Conservation (phyloP, 2,888 invertebrate genomes). For the Drosophila demipolita region DNA sequence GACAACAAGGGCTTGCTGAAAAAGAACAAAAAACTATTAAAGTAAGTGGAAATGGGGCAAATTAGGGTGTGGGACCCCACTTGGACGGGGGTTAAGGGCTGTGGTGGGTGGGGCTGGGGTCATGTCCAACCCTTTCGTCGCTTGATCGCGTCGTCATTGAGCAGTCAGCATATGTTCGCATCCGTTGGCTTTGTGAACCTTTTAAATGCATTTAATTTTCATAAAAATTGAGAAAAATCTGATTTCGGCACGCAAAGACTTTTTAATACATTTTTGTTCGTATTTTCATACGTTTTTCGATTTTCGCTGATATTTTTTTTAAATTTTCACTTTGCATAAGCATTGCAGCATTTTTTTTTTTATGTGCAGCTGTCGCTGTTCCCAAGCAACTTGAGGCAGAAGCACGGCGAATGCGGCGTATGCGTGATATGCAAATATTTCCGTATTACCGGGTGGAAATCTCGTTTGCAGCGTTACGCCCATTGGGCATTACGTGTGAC, state of each 20-base stretch:
- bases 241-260: constrained; percentile 3
- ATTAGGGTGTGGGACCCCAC: constrained; percentile 50
- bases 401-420: constrained; percentile 34
- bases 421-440: constrained; percentile 55
- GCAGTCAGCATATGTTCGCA: constrained; percentile 21
- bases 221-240: constrained; percentile 18
- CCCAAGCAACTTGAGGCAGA: constrained; percentile 13
- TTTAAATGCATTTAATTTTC: constrained; percentile 69
- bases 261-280: constrained; percentile 9
- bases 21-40: constrained; percentile 72
- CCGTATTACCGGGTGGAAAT: neutral
- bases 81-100: neutral
- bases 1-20: constrained; percentile 54
- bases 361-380: constrained; percentile 35
- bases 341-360: constrained; percentile 36
- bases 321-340: constrained; percentile 45
- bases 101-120: neutral
- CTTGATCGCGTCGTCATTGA: constrained; percentile 42
- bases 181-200: constrained; percentile 53
- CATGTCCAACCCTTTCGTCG: constrained; percentile 34
- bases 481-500: neutral
- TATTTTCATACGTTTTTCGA: constrained; percentile 7
- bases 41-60: constrained; percentile 78
- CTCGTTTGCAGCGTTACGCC: constrained; percentile 8
- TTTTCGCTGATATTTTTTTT: constrained; percentile 16